These are phyloP conservation scores for Leguminivora glycinivorella DNA, from an alignment of 1,140 invertebrate genomes.

Conservation along the genomic window DNA sequence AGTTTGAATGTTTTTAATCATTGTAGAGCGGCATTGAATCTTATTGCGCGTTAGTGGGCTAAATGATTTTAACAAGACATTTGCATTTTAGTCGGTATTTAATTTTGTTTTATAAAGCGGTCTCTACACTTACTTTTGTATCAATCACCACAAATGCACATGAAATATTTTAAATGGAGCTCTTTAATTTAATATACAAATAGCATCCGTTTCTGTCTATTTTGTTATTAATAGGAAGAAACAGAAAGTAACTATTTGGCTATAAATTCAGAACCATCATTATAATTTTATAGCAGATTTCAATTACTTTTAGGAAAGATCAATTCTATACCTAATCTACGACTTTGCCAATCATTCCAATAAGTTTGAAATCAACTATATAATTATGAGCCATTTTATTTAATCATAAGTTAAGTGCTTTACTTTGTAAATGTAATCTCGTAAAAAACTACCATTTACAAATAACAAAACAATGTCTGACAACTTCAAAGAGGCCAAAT, in stretches of 20 bases:
- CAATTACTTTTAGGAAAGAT: neutral
- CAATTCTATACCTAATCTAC: neutral
- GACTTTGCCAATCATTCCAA: neutral
- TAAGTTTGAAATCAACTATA: neutral
- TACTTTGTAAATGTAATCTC: neutral
- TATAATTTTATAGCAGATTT: neutral
- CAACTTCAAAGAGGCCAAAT: constrained; percentile 24
- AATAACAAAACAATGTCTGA: constrained; percentile 18
- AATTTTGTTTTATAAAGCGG: neutral
- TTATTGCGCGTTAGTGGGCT: no score
- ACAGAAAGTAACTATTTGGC: neutral
- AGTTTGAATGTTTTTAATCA: no score
- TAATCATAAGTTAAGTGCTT: neutral
- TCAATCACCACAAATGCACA: neutral
- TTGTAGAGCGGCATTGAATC: no score
- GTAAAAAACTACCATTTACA: constrained; percentile 28
- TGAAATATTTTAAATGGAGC: neutral
- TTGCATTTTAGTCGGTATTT: neutral
- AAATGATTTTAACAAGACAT: neutral
- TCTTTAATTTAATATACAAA: neutral
- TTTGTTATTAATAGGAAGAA: neutral
- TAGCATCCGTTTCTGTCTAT: neutral
- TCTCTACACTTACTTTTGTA: neutral
- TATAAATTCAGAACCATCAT: neutral
- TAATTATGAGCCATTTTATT: neutral